Base-by-base conservation (phyloP, 2,888 invertebrate species). In the Hirtodrosophila histrioides region DNA sequence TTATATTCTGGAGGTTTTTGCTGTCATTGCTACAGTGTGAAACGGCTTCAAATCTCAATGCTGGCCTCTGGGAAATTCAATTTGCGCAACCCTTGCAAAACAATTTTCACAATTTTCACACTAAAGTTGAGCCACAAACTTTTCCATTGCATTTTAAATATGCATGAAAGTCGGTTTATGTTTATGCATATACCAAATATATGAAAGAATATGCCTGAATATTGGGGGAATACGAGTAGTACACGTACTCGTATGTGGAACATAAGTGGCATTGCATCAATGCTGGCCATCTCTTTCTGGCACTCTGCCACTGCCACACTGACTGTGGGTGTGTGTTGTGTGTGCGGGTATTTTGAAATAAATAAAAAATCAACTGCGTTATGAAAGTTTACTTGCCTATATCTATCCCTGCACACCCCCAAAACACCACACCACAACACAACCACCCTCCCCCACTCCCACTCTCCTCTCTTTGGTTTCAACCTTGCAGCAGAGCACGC, bases 141-240 rank as follows among this genome's bases (percentile, higher is more conserved):
- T 81, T 74, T 55, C 48, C 78, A 75, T 65, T 65, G 80, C 76
- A 73, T 83, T 76, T 79, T 56, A 79, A 73, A 79, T 79, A 76
- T 79, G 73, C 76, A 79, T 73, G 64, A 75, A 78, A 76, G 36
- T 60, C 45, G 55, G 60, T 49, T 43, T 65, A 55, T 71, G 66
- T 60, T 85, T 78, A 79, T 79, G 74, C 74, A 77, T 24, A 11
- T 23, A 48, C 17, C 11, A 10, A n/a, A n/a, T 33, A 17, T 41
- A 17, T 48, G n/a, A 27, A 27, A 27, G 27, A 27, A 27, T 3
- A 27, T 27, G 27, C 27, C 5, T 1, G 6, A 27, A 27, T 29
- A 6, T 48, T 29, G 11, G 9, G 27, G 29, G n/a, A 17, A 9
- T 27, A 29, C 4, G 37, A 23, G 10, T 24, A 8, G 23, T 48